A percentile compares a stretch with the other conserved stretches of the same genome.
Evolutionary conservation across 2,888 invertebrate species (phyloP).

Genomic region (Crepidodera aurea): DNA sequence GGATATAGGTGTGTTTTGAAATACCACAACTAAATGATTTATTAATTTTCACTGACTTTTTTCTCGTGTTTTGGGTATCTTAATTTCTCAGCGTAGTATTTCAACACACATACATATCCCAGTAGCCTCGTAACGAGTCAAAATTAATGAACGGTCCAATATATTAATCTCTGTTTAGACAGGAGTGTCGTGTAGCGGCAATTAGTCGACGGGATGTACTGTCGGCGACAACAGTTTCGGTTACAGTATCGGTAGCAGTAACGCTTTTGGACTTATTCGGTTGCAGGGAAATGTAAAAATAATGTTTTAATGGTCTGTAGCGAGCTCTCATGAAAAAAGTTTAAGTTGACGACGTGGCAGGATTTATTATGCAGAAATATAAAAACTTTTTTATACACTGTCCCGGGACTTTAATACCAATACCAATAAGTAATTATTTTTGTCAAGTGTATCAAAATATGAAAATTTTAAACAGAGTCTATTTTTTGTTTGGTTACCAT

Average conservation of each 20-base stretch:
- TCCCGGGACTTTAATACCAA: too few relatives aligned
- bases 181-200: slow-evolving; percentile 59
- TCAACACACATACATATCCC: slow-evolving; percentile 31
- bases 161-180: slow-evolving; percentile 59
- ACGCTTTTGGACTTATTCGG: slow-evolving; percentile 20
- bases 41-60: slow-evolving; percentile 12
- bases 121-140: slow-evolving; percentile 30
- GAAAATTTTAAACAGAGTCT: too few relatives aligned
- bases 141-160: slow-evolving; percentile 52
- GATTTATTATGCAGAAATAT: background rate
- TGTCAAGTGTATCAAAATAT: too few relatives aligned
- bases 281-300: slow-evolving; percentile 31
- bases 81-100: slow-evolving; percentile 35
- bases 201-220: slow-evolving; percentile 59
- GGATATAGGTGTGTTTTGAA: background rate
- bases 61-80: slow-evolving; percentile 21
- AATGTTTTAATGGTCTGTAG: slow-evolving; percentile 25
- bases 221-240: slow-evolving; percentile 43
- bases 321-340: slow-evolving; percentile 7
- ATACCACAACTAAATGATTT: slow-evolving; percentile 17
- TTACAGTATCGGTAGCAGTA: slow-evolving; percentile 16
- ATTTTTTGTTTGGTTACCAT: too few relatives aligned
- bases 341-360: slow-evolving; percentile 11
- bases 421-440: too few relatives aligned
- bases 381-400: too few relatives aligned